A percentile compares a stretch with the other conserved stretches of the same genome.
Evolutionary conservation across 2,797 vertebrate species (phyloP).

Genomic region (Pangasius larnaudii): DNA sequence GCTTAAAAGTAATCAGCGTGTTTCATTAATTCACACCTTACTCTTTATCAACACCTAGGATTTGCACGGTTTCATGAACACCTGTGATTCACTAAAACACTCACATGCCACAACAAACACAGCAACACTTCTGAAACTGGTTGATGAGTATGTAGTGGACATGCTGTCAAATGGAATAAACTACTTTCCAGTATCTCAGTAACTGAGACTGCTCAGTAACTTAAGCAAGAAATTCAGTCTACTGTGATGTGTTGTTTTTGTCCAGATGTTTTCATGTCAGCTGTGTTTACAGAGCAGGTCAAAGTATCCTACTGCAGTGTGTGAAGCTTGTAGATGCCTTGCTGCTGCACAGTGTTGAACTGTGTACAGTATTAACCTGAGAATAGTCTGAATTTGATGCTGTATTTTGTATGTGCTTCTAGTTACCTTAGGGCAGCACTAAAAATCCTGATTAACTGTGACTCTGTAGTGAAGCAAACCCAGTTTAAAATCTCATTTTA

Average conservation of each 20-base stretch:
- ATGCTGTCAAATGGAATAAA: background rate
- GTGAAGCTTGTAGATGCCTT: background rate
- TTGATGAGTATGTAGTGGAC: background rate
- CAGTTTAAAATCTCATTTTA: background rate
- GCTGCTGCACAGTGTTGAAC: background rate
- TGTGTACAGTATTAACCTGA: background rate
- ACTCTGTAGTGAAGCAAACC: background rate
- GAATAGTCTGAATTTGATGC: background rate
- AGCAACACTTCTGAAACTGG: background rate
- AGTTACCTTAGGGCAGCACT: background rate
- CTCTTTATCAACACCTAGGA: conserved; percentile 22
- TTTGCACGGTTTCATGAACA: conserved; percentile 6
- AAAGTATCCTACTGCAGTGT: background rate
- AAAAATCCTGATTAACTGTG: background rate
- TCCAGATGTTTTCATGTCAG: background rate
- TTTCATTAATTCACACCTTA: conserved; percentile 33
- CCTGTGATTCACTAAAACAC: background rate
- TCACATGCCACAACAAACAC: background rate
- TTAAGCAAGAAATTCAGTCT: background rate
- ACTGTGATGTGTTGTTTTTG: background rate
- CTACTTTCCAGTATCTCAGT: background rate
- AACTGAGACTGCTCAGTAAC: background rate
- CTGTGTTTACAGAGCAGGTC: background rate
- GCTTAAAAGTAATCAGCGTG: conserved; percentile 32
- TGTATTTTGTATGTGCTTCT: background rate